A percentile compares a stretch with the other conserved stretches of the same genome.
Conservation (phyloP, 64 coral and sea anemone species). For the Montipora foliosa region DNA sequence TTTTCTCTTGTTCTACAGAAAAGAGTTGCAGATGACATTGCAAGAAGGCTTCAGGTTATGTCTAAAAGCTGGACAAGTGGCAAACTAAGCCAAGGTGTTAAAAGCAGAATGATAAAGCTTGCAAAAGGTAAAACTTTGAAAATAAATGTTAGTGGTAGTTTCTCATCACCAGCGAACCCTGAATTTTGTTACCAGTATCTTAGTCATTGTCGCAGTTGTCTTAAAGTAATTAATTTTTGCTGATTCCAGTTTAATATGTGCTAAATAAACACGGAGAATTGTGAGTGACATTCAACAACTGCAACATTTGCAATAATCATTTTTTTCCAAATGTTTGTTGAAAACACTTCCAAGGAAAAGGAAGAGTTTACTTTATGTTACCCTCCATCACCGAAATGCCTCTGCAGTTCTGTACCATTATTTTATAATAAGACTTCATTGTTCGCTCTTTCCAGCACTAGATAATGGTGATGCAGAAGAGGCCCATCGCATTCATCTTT, state of each 20-base stretch:
- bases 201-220: not conserved
- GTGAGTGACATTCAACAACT: no score
- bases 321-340: no score
- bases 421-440: not conserved
- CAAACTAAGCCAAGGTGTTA: slow-evolving; percentile 87
- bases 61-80: slow-evolving; percentile 85
- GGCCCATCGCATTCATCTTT: slow-evolving; percentile 88
- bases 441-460: slow-evolving; percentile 54
- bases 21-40: slow-evolving; percentile 81
- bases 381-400: no score
- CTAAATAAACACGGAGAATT: no score
- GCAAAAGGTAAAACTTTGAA: slow-evolving; percentile 74
- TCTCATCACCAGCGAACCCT: no score
- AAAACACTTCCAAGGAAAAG: no score
- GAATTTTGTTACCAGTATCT: not conserved
- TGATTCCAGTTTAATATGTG: no score
- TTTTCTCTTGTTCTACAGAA: slow-evolving; percentile 53
- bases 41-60: slow-evolving; percentile 87
- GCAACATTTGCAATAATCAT: no score
- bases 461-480: slow-evolving; percentile 83
- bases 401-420: no score
- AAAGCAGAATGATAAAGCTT: slow-evolving; percentile 91
- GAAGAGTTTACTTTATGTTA: no score
- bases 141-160: no score
- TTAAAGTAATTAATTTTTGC: no score